Conservation (phyloP, 2,888 invertebrate genomes). For the Eudasyphora cyanicolor region DNA sequence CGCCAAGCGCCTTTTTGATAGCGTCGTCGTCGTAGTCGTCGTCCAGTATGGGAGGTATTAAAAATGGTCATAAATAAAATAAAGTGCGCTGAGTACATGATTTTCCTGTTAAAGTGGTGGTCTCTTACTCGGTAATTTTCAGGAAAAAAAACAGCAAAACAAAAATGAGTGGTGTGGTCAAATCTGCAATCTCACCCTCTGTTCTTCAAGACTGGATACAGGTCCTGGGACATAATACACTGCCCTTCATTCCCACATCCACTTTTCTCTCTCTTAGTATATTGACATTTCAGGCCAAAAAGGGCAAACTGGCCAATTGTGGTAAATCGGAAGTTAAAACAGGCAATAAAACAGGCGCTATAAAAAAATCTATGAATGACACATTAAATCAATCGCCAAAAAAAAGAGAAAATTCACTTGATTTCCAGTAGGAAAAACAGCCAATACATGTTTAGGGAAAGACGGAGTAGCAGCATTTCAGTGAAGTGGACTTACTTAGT, state of each 20-base stretch:
- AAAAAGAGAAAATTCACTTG: conserved; percentile 68
- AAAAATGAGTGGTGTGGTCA: conserved; percentile 58
- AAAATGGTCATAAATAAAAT: conserved; percentile 78
- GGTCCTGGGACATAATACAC: not conserved
- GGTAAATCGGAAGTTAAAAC: conserved; percentile 80
- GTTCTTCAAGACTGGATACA: conserved; percentile 1
- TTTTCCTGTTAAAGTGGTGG: conserved; percentile 75
- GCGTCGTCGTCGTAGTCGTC: not conserved
- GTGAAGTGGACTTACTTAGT: not conserved
- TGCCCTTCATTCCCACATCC: not conserved
- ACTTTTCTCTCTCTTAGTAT: too few relatives aligned
- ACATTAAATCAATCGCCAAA: conserved; percentile 80
- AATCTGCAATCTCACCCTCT: conserved; percentile 52
- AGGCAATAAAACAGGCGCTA: conserved; percentile 80
- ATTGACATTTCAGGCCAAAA: conserved; percentile 37
- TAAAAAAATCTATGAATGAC: conserved; percentile 80
- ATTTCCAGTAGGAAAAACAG: conserved; percentile 50
- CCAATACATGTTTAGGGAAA: conserved; percentile 29
- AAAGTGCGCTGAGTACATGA: conserved; percentile 78
- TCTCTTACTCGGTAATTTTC: conserved; percentile 39
- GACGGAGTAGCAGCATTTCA: not conserved
- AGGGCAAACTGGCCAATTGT: conserved; percentile 73
- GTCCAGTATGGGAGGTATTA: conserved; percentile 69
- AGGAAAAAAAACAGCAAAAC: conserved; percentile 34
- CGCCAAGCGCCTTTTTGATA: too few relatives aligned